Base-by-base conservation (phyloP, 2,888 invertebrate species). In the Sminthurides aquaticus region DNA sequence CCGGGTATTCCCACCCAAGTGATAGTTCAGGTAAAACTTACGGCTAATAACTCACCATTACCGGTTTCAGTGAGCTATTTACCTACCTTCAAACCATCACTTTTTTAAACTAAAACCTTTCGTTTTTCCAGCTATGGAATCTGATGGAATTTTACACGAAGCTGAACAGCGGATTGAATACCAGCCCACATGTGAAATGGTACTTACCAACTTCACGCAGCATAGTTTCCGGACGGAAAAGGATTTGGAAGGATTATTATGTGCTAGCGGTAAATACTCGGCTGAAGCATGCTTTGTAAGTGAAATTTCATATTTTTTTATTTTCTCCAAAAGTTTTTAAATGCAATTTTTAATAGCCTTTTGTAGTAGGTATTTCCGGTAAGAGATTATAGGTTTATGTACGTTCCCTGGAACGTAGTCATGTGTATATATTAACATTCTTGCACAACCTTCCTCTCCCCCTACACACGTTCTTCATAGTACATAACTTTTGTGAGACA, bases 251-350 rank as follows among this genome's bases (percentile, higher is more conserved):
- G 70, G 70, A 20, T 61, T 73, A 8, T 57, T 71, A 2, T 73
- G 73, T 63, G 73, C 69, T 8, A 64, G 65, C 64, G 73, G 73
- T 27, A 71, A 69, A 61, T 66, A 63, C 34, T 63, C 67, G 2
- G 70, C 69, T 1, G 73, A 71, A 61, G 73, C 71, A 49, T 73
- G 71, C 57, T 73, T 71, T 64, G 68, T 69, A 70, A 62, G 62
- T 57, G n/a, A 34, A 34, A n/a, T n/a, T n/a, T n/a, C n/a, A 25
- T 26, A 26, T 26, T 24, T 27, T 60, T 49, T 60, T 60, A 25
- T 59, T 34, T 34, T 34, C n/a, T n/a, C 20, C 52, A 52, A 20
- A 52, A 52, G n/a, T n/a, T n/a, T n/a, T n/a, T 52, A 20, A 22
- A 52, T 15, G 52, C 18, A n/a, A n/a, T n/a, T n/a, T n/a, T n/a